Conservation (phyloP, 2,113 vertebrate genomes). For the Bos javanicus region DNA sequence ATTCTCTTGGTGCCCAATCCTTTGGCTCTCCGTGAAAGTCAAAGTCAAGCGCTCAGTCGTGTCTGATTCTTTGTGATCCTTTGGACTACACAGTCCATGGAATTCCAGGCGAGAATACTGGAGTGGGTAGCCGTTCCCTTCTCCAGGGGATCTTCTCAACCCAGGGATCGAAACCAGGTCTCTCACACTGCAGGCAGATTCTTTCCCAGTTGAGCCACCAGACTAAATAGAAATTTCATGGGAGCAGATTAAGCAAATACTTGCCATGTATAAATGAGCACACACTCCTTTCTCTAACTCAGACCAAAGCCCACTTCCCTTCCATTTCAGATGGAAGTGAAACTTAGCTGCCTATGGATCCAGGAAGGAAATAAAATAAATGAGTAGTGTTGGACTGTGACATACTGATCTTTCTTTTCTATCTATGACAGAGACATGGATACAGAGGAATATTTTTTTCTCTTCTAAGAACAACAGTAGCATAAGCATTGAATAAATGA, state of each 20-base stretch:
- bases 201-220: not conserved
- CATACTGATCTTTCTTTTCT: conserved; percentile 3
- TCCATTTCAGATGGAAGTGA: not conserved
- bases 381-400: not conserved
- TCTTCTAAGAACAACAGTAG: conserved; percentile 14
- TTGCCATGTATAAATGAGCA: not conserved
- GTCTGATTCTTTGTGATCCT: not conserved
- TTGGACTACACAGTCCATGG: not conserved
- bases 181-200: not conserved
- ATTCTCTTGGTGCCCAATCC: not conserved
- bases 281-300: not conserved
- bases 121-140: not conserved
- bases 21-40: not conserved
- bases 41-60: not conserved
- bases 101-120: not conserved
- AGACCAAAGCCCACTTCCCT: conserved; percentile 30
- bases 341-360: not conserved
- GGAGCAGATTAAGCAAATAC: not conserved
- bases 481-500: not conserved
- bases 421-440: not conserved
- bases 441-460: conserved; percentile 20
- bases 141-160: not conserved
- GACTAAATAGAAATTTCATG: not conserved
- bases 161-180: not conserved
- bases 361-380: conserved; percentile 45